A percentile compares a stretch with the other conserved stretches of the same genome.
These are phyloP conservation scores for Neopelma chrysocephalum DNA, from an alignment of 2,797 vertebrate species.

Conservation along the genomic window DNA sequence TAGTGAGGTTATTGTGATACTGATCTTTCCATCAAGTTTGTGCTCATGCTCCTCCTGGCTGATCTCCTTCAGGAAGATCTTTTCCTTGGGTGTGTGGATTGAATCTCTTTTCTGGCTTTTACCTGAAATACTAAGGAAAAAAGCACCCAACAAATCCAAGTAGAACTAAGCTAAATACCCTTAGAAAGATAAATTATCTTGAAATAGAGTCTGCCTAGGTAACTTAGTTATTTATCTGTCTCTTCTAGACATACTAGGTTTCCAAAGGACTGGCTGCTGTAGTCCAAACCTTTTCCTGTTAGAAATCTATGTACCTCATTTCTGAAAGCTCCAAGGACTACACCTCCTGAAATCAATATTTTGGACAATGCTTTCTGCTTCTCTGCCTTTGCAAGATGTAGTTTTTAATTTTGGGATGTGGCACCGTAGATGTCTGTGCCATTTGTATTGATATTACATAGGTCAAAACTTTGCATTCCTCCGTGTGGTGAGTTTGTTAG, in stretches of 20 bases:
- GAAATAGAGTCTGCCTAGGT: neutral
- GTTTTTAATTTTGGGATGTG: neutral
- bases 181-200: neutral
- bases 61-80: neutral
- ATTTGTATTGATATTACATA: neutral
- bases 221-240: neutral
- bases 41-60: neutral
- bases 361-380: neutral
- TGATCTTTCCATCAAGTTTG: neutral
- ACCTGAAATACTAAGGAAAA: neutral
- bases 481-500: neutral
- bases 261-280: neutral
- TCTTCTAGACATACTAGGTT: neutral
- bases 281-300: neutral
- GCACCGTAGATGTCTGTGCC: accelerated
- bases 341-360: neutral
- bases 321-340: neutral
- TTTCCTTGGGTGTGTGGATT: neutral
- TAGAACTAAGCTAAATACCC: neutral
- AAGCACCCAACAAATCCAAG: neutral
- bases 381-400: neutral
- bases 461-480: neutral
- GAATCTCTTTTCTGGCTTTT: neutral
- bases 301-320: neutral
- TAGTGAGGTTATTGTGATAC: neutral